These are phyloP conservation scores for Caenorhabditis elegans DNA, from an alignment of 1,140 invertebrate genomes.

Conservation along the genomic window WBcel235 BX284605.5:342001-342500, in stretches of 20 bases:
- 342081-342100: no score
- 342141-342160: background rate
- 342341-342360: background rate
- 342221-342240: background rate
- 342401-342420: background rate
- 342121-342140: conserved; percentile 27
- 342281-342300: background rate
- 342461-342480: background rate
- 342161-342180: conserved; percentile 8
- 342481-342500: no score
- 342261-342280: background rate
- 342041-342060: no score
- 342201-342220: background rate
- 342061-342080: no score
- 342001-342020: no score
- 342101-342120: background rate
- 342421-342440: background rate
- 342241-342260: no score
- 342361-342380: background rate
- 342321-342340: background rate
- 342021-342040: no score
- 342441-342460: background rate
- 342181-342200: background rate
- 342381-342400: no score
- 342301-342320: background rate